Evolutionary conservation across 2,888 invertebrate species (phyloP), one percentile per base, ranked within the genome.

Genomic region (Cepaea hortensis): DNA sequence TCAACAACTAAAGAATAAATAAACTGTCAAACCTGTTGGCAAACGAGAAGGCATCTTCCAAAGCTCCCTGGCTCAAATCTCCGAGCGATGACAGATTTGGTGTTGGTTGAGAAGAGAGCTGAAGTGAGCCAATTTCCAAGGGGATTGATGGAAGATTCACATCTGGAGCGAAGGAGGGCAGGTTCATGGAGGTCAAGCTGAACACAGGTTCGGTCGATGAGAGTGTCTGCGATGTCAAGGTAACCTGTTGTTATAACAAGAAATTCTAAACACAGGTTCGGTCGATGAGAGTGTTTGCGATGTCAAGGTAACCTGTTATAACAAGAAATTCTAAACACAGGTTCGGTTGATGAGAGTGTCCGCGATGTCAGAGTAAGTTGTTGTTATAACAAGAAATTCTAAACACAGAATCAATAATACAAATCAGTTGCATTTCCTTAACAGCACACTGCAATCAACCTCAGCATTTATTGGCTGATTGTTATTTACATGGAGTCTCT

Each of bases 81-180:
- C 82, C 86, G 1, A 87, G 68, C 13, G 84, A 87, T 11, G 87
- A 84, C 18, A 84, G 61, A 35, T 87, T 84, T 13, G 84, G 84
- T 62, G 76, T 81, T 18, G 84, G 85, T 70, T 70, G 82, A 13
- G 68, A 79, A 35, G 76, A 65, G 46, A 88, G 86, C 50, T 86
- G 87, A 7, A 88, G 86, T 0, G 87, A 86, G 5, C 77, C 84
- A 48, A 87, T 72, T n/a, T 86, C 88, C 11, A 79, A 61, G 13
- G 88, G 88, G 18, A 88, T 70, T 72, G 87, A 87, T n/a, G 88
- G 88, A 5, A 88, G 85, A 80, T 86, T 88, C 11, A 85, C 77
- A 61, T 86, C 85, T 20, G 83, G 15, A 13, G 85, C 48, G 76
- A 80, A 62, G 15, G 86, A 75, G 15, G 81, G 61, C 70, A 80